Evolutionary conservation across 2,888 invertebrate species (phyloP), one percentile per base, ranked within the genome.

Genomic region (Uropetala carovei): DNA sequence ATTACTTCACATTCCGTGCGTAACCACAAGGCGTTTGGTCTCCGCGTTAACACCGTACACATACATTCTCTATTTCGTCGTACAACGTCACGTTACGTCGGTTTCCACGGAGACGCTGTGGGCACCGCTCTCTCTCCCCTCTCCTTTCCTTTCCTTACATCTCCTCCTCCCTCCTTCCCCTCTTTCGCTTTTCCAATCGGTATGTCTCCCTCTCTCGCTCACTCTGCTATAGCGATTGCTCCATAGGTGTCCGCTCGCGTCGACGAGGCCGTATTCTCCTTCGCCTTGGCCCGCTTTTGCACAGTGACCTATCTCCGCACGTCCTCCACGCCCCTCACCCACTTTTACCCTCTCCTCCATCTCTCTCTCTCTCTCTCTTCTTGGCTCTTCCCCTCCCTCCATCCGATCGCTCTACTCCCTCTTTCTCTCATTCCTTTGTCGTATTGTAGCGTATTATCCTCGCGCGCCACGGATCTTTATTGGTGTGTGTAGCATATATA

Each of bases 221-320:
- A 7, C 81, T 56, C 56, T 14, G 56, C 83, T n/a, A 75, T 27
- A 18, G 58, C 22, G 85, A 85, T 85, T 85, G 85, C 85, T n/a
- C 85, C 85, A 85, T 85, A 85, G 59, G 85, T 85, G 85, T 22
- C 58, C 84, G 84, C 22, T 81, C 14, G 22, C 81, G 81, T 81
- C 81, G 81, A 13, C 22, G 22, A 16, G 43, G 84, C 56, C 22
- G 13, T 81, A 43, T 57, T 83, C 89, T 64, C 89, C 89, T 89
- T 89, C 89, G 89, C 89, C 89, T 89, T 89, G 89, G 89, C 89
- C 89, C 89, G 43, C 89, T 89, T 89, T 43, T 43, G 64, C n/a
- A 18, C 10, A 9, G 59, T 27, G 85, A 85, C 85, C 85, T 58
- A 86, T 86, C 85, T 59, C 89, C 83, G 18, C 83, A 56, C 83